phyloP scores from a whole-genome alignment of 2,113 vertebrate species.

The Scomber scombrus region DNA sequence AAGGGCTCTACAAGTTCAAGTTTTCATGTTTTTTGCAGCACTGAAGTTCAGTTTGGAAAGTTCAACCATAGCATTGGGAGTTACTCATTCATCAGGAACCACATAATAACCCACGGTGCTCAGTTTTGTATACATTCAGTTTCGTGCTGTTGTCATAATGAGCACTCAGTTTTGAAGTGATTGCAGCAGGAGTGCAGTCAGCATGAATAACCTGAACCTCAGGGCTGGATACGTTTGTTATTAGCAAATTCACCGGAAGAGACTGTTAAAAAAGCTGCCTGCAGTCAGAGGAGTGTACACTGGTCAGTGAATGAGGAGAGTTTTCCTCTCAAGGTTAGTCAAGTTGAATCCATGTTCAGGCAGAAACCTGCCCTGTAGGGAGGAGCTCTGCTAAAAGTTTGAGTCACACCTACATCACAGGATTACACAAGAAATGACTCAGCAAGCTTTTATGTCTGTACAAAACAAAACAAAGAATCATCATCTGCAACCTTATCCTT shows the following conservation, averaged over 20 bases:
- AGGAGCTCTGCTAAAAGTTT: neutral
- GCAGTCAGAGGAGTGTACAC: neutral
- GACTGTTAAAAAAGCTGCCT: too few species aligned
- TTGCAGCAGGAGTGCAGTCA: neutral
- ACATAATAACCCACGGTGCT: neutral
- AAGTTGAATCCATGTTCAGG: neutral
- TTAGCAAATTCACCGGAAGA: neutral
- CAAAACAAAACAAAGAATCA: neutral
- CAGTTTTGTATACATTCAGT: neutral
- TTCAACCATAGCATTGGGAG: neutral
- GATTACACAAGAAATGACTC: neutral
- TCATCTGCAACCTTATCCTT: neutral
- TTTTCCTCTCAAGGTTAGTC: neutral
- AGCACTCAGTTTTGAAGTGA: too few species aligned
- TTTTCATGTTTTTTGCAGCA: too few species aligned
- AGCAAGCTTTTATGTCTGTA: neutral
- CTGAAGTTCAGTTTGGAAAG: too few species aligned
- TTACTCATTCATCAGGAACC: neutral
- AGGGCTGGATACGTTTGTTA: neutral
- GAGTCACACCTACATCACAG: slow-evolving; percentile 7
- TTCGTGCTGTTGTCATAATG: neutral
- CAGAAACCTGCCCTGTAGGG: neutral
- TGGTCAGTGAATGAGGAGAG: neutral
- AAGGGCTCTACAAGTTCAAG: too few species aligned
- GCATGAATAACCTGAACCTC: neutral